Conservation (phyloP, 2,797 vertebrate genomes). For the Myotis daubentonii region DNA sequence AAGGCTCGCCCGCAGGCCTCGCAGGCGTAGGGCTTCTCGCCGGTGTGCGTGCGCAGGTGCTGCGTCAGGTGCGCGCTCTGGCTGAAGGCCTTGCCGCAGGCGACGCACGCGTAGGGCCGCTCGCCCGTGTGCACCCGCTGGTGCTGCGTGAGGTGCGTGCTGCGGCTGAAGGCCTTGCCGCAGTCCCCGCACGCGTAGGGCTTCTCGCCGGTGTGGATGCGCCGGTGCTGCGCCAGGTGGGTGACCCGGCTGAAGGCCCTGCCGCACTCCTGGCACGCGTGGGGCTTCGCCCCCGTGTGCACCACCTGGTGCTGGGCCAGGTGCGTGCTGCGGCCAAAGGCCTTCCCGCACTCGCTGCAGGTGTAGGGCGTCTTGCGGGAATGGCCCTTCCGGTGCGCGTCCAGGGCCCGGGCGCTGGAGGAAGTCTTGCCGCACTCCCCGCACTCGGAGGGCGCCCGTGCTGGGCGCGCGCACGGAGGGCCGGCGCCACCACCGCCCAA, state of each 20-base stretch:
- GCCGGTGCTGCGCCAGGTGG: constrained; percentile 52
- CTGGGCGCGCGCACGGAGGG: neutral
- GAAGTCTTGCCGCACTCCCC: neutral
- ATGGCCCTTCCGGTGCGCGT: constrained; percentile 27
- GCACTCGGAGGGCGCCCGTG: neutral
- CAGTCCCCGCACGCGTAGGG: constrained; percentile 22
- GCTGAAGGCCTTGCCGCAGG: constrained; percentile 47
- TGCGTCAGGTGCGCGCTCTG: constrained; percentile 32
- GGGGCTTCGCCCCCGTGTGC: constrained; percentile 40
- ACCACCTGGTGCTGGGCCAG: constrained; percentile 53
- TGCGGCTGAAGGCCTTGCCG: constrained; percentile 48
- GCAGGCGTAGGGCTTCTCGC: constrained; percentile 50
- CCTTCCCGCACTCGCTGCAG: constrained; percentile 47
- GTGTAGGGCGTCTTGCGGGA: neutral
- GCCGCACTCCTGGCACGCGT: constrained; percentile 32
- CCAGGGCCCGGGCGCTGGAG: neutral
- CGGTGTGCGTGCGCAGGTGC: constrained; percentile 35
- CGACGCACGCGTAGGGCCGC: neutral
- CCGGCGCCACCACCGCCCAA: neutral
- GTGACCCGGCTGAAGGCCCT: constrained; percentile 48
- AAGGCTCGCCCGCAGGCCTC: constrained; percentile 5
- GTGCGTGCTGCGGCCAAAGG: constrained; percentile 57
- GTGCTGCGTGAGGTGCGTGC: constrained; percentile 53
- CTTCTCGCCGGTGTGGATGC: constrained; percentile 51
- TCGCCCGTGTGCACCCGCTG: neutral